A percentile compares a stretch with the other conserved stretches of the same genome.
phyloP scores from a whole-genome alignment of 1,140 invertebrate species.

The Gerris buenoi region DNA sequence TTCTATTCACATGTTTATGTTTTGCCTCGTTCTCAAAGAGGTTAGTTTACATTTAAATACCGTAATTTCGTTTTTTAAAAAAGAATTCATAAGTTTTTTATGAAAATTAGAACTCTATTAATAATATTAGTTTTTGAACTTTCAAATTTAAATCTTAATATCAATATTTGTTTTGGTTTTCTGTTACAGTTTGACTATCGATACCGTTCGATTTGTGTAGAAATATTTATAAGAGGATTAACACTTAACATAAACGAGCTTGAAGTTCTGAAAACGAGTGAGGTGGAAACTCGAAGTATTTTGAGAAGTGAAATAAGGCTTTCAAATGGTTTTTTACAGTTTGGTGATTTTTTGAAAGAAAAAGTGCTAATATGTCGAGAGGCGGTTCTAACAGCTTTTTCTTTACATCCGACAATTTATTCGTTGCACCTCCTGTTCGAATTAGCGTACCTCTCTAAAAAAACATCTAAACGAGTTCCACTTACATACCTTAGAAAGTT shows the following conservation, averaged over 20 bases:
- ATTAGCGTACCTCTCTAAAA: neutral
- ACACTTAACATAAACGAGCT: slow-evolving; percentile 60
- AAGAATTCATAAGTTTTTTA: slow-evolving; percentile 2
- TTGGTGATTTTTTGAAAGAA: slow-evolving; percentile 36
- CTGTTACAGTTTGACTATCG: slow-evolving; percentile 40
- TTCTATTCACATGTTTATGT: slow-evolving; percentile 39
- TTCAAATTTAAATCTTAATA: slow-evolving; percentile 2
- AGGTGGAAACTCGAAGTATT: slow-evolving; percentile 36
- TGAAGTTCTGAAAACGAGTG: slow-evolving; percentile 45
- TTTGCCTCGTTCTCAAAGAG: slow-evolving; percentile 39
- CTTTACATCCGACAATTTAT: slow-evolving; percentile 39
- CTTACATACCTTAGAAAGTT: too few relatives aligned
- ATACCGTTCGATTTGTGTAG: slow-evolving; percentile 48
- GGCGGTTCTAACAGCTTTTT: slow-evolving; percentile 48
- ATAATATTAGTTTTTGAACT: neutral
- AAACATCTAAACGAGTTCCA: too few relatives aligned
- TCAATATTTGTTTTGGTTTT: slow-evolving; percentile 31
- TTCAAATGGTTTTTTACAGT: slow-evolving; percentile 38
- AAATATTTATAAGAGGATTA: slow-evolving; percentile 53
- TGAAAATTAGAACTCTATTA: neutral
- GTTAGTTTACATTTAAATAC: slow-evolving; percentile 31
- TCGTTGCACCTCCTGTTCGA: slow-evolving; percentile 33
- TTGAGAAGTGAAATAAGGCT: slow-evolving; percentile 36
- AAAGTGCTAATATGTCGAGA: slow-evolving; percentile 41
- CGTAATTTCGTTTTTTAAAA: neutral